Conservation (phyloP, 1,140 invertebrate species). For the Aphaenogaster rudis region DNA sequence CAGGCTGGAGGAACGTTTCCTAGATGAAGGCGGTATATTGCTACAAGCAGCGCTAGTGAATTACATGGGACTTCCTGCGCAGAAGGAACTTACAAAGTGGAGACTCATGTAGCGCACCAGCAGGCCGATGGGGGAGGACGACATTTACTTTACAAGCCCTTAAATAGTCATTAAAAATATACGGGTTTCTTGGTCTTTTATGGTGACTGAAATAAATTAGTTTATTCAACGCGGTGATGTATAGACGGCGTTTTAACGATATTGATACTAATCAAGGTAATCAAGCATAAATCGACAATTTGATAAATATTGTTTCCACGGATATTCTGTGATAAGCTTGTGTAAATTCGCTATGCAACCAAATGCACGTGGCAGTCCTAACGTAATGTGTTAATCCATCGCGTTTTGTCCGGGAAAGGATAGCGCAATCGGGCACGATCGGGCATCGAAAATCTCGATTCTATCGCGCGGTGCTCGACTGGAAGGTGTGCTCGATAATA, state of each 20-base stretch:
- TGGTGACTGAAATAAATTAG: neutral
- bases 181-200: neutral
- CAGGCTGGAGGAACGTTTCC: slow-evolving; percentile 19
- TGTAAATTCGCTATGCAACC: neutral
- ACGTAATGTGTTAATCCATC: neutral
- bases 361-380: neutral
- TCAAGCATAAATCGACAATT: neutral
- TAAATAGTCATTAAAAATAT: slow-evolving; percentile 38
- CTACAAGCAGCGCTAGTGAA: slow-evolving; percentile 15
- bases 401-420: neutral
- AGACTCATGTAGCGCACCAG: slow-evolving; percentile 32
- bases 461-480: neutral
- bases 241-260: neutral
- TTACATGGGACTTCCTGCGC: slow-evolving; percentile 29
- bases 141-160: slow-evolving; percentile 13
- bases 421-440: neutral
- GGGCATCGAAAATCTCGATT: slow-evolving; percentile 10
- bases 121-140: too few species aligned
- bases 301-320: neutral
- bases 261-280: neutral
- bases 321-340: neutral
- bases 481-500: slow-evolving; percentile 62
- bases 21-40: slow-evolving; percentile 20
- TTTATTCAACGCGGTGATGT: neutral
- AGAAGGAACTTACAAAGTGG: slow-evolving; percentile 43